phyloP scores from a whole-genome alignment of 2,113 vertebrate species.

The sheep (Ovis aries) region ARS-UI_Ramb_v3.0 NC_056058.1:57177501-57178000 shows the following conservation, averaged over 20 bases:
- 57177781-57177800: not conserved
- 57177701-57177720: not conserved
- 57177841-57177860: not conserved
- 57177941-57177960: not conserved
- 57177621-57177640: not conserved
- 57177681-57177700: not conserved
- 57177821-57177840: not conserved
- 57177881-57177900: not conserved
- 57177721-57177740: not conserved
- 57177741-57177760: not conserved
- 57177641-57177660: not conserved
- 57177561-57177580: not conserved
- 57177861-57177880: not conserved
- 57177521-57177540: not conserved
- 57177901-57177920: not conserved
- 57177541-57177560: not conserved
- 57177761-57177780: not conserved
- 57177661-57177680: not conserved
- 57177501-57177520: not conserved
- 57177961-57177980: not conserved
- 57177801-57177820: not conserved
- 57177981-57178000: not conserved
- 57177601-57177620: not conserved
- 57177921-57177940: not conserved
- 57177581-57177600: not conserved